Evolutionary conservation across 2,888 invertebrate genomes (phyloP).

Genomic region (Cenopis cana): DNA sequence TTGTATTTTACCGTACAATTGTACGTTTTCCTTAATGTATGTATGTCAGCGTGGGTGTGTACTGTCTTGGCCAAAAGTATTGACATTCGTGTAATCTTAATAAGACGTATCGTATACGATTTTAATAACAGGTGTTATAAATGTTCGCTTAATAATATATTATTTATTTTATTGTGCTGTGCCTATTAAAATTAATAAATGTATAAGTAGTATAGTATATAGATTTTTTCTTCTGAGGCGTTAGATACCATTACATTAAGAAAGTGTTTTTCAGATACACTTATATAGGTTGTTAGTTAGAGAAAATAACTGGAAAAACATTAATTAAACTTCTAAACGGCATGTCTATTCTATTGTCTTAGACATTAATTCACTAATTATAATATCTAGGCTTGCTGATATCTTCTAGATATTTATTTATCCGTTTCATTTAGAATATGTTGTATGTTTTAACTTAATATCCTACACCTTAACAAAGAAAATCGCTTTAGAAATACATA

Average conservation of each 20-base stretch:
- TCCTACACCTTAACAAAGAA: not conserved
- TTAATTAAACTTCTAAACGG: not conserved
- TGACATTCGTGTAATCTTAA: not conserved
- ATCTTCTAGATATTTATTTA: too few species aligned
- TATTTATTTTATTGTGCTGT: not conserved
- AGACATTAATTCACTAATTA: not conserved
- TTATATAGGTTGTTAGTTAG: not conserved
- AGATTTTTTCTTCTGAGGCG: not conserved
- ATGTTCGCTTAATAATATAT: too few species aligned
- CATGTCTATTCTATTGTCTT: constrained; percentile 1
- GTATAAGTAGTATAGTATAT: not conserved
- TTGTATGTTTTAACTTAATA: not conserved
- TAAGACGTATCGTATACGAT: too few species aligned
- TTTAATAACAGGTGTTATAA: not conserved
- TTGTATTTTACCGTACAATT: constrained; percentile 21
- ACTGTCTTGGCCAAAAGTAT: not conserved
- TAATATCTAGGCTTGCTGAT: too few species aligned
- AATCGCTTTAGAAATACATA: not conserved
- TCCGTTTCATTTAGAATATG: not conserved
- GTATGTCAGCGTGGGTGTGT: not conserved
- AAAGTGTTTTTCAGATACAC: not conserved
- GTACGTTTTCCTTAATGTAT: constrained; percentile 12
- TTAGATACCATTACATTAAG: not conserved
- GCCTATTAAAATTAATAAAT: not conserved
- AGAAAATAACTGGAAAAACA: not conserved